Base-by-base conservation (phyloP, 2,888 invertebrate species). In the Euzophera pinguis region DNA sequence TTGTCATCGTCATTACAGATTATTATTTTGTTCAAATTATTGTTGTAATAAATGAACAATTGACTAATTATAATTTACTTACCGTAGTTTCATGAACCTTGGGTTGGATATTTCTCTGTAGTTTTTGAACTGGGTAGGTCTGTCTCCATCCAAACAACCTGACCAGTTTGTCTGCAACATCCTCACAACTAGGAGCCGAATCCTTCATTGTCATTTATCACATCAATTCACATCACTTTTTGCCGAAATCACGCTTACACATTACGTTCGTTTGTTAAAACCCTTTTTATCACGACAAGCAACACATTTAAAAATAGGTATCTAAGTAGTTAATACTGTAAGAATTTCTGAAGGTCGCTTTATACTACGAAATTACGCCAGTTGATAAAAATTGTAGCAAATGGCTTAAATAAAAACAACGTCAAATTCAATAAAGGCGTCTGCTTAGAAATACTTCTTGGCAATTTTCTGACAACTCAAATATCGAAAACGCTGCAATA, bases 141-240 rank as follows among this genome's bases (percentile, higher is more conserved):
- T 95, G 95, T 63, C 95, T 88, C 95, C 95, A 95, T 53, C 95
- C 94, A 73, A 95, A 95, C 59, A 95, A 87, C 59, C 95, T 93
- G 65, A 93, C 94, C 60, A 95, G 75, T 84, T 95, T 95, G 73
- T 95, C 95, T 6, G 95, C 94, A 67, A 95, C 92, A 71, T 95
- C 95, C 67, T 94, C 93, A 79, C 95, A 95, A 62, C 94, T 92
- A 57, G 93, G 93, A 63, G 92, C 88, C 47, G 91, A 85, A 63
- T 93, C 93, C 74, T 92, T 92, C 93, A 93, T 93, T 41, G 53
- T 78, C 53, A 49, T 29, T 49, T 39, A 57, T 63, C 55, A 58
- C 55, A 51, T 47, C 49, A 50, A 50, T 47, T 63, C 55, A 58
- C 55, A 51, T 47, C 49, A 50, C 52, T 47, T 16, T 41, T 41